Evolutionary conservation across 53 echinoderm and acorn worm genomes (phyloP).

Genomic region (Temnopleurus reevesii): DNA sequence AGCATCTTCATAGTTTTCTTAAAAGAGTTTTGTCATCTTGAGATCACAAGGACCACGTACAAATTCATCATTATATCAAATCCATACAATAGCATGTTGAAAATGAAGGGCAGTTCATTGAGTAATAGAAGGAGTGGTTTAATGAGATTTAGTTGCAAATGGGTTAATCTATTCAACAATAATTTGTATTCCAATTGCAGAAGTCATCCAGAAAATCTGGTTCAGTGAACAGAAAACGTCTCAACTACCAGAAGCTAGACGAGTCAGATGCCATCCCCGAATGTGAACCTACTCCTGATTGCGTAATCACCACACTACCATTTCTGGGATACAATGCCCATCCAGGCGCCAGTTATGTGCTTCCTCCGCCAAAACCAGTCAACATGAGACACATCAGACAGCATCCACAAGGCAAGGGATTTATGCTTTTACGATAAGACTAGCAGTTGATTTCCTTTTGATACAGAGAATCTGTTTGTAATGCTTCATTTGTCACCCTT

Average conservation of each 20-base stretch:
- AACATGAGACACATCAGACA: not conserved
- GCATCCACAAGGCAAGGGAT: conserved; percentile 33
- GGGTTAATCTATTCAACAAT: not conserved
- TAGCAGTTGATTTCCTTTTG: too few species aligned
- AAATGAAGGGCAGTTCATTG: too few species aligned
- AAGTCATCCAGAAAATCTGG: not conserved
- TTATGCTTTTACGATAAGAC: not conserved
- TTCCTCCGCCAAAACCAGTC: not conserved
- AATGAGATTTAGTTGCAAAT: too few species aligned
- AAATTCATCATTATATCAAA: too few species aligned
- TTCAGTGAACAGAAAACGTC: conserved; percentile 11
- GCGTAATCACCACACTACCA: conserved; percentile 18
- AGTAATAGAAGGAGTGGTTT: too few species aligned
- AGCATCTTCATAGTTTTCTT: too few species aligned
- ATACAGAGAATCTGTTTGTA: too few species aligned
- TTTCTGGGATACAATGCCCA: conserved; percentile 6
- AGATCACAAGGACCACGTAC: too few species aligned
- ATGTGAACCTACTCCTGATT: not conserved
- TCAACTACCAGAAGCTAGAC: not conserved
- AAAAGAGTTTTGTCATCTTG: too few species aligned
- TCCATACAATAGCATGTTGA: too few species aligned
- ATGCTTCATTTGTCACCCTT: too few species aligned
- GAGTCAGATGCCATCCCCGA: not conserved
- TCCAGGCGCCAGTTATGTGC: not conserved
- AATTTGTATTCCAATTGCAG: not conserved